Conservation (phyloP, 2,888 invertebrate species). For the Diadromus collaris region DNA sequence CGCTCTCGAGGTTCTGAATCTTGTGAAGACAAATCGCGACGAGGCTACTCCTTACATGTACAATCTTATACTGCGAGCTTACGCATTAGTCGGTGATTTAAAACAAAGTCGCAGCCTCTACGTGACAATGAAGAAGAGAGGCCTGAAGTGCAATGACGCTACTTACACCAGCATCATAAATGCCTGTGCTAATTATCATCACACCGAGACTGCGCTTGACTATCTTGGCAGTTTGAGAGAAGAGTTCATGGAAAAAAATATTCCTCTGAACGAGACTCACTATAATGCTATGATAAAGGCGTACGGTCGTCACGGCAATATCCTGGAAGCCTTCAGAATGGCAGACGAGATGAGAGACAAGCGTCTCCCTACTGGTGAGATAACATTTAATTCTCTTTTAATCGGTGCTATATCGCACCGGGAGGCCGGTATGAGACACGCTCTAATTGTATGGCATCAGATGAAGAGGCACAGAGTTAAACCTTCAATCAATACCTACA, state of each 20-base stretch:
- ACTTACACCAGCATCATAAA: slow-evolving; percentile 94
- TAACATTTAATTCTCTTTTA: slow-evolving; percentile 90
- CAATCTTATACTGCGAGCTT: slow-evolving; percentile 91
- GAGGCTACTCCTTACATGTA: slow-evolving; percentile 91
- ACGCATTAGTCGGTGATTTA: slow-evolving; percentile 91
- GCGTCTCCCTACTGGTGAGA: slow-evolving; percentile 83
- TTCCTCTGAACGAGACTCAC: slow-evolving; percentile 87
- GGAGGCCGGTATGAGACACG: slow-evolving; percentile 90
- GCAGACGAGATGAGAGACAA: slow-evolving; percentile 92
- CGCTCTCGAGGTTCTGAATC: slow-evolving; percentile 90
- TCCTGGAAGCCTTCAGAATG: slow-evolving; percentile 88
- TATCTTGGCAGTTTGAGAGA: slow-evolving; percentile 85
- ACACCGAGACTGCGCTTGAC: slow-evolving; percentile 84
- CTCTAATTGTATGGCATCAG: slow-evolving; percentile 92
- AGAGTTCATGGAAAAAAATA: slow-evolving; percentile 86
- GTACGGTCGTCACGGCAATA: slow-evolving; percentile 91
- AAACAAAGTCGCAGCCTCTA: slow-evolving; percentile 93
- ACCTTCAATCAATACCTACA: slow-evolving; percentile 89
- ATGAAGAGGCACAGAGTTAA: slow-evolving; percentile 85
- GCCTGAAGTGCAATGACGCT: slow-evolving; percentile 85
- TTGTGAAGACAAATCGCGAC: slow-evolving; percentile 89
- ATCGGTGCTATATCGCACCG: slow-evolving; percentile 92
- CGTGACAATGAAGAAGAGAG: slow-evolving; percentile 90
- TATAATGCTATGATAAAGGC: slow-evolving; percentile 96
- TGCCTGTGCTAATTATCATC: slow-evolving; percentile 91